These are phyloP conservation scores for Spea bombifrons DNA, from an alignment of 2,113 vertebrate genomes.

Conservation along the genomic window DNA sequence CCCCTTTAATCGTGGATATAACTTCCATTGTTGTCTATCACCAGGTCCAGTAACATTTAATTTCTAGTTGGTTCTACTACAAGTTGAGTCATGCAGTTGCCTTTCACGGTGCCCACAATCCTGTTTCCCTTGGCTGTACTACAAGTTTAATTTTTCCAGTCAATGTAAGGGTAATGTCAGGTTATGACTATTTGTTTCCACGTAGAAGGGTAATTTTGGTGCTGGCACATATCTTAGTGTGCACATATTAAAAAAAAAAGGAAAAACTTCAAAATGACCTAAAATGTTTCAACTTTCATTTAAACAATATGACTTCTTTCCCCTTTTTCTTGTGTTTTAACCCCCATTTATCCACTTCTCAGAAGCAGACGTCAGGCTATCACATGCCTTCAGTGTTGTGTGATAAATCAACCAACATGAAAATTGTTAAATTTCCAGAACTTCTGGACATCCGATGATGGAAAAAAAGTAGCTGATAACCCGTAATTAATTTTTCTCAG, in stretches of 20 bases:
- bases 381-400: too few species aligned
- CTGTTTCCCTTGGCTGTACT: conserved; percentile 15
- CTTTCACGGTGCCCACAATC: neutral
- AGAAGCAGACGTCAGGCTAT: too few species aligned
- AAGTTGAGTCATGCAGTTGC: neutral
- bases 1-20: neutral
- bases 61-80: neutral
- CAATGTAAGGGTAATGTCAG: neutral
- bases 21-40: neutral
- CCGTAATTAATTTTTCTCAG: too few species aligned
- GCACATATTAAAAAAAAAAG: neutral
- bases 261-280: neutral
- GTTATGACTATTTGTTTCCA: neutral
- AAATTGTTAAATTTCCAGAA: too few species aligned
- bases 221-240: neutral
- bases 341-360: too few species aligned
- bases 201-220: neutral
- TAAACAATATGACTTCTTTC: too few species aligned
- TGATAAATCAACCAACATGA: too few species aligned
- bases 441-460: too few species aligned
- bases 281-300: too few species aligned
- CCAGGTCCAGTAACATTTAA: neutral
- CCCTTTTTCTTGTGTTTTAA: too few species aligned
- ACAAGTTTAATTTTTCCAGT: neutral
- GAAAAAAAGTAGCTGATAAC: too few species aligned